Evolutionary conservation across 2,113 vertebrate species (phyloP).

Genomic region (Motacilla alba): DNA sequence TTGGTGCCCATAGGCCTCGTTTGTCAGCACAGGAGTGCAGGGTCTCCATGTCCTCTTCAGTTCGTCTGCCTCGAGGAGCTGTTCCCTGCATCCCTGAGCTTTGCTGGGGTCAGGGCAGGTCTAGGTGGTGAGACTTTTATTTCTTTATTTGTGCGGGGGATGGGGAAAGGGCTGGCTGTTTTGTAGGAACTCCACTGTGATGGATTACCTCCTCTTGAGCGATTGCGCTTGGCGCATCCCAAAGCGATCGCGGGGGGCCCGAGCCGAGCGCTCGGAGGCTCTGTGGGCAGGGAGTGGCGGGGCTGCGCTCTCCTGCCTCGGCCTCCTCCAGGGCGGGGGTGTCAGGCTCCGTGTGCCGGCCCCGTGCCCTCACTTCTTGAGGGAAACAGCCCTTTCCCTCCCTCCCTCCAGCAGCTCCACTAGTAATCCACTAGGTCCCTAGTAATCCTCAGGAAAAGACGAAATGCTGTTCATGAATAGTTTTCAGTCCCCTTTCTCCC

Average conservation of each 20-base stretch:
- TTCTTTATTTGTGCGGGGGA: neutral
- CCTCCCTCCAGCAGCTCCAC: neutral
- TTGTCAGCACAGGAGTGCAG: accelerated
- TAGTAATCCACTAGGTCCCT: neutral
- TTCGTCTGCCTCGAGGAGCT: neutral
- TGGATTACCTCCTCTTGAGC: neutral
- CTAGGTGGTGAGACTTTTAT: neutral
- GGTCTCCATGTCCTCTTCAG: accelerated
- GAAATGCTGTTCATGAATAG: neutral
- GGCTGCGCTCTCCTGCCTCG: accelerated
- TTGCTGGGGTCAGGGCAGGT: neutral
- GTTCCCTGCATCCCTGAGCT: neutral
- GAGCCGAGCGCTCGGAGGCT: neutral
- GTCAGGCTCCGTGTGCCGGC: neutral
- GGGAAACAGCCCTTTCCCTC: neutral
- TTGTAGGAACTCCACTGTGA: neutral
- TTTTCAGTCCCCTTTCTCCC: neutral
- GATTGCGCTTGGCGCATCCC: accelerated
- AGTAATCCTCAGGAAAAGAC: neutral
- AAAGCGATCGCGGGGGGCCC: neutral
- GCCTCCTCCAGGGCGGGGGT: accelerated
- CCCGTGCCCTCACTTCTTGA: neutral
- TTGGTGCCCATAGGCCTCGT: neutral
- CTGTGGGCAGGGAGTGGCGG: neutral
- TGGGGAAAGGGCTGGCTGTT: neutral